These are phyloP conservation scores for Lindbergichthys nudifrons DNA, from an alignment of 2,797 vertebrate species.

Conservation along the genomic window DNA sequence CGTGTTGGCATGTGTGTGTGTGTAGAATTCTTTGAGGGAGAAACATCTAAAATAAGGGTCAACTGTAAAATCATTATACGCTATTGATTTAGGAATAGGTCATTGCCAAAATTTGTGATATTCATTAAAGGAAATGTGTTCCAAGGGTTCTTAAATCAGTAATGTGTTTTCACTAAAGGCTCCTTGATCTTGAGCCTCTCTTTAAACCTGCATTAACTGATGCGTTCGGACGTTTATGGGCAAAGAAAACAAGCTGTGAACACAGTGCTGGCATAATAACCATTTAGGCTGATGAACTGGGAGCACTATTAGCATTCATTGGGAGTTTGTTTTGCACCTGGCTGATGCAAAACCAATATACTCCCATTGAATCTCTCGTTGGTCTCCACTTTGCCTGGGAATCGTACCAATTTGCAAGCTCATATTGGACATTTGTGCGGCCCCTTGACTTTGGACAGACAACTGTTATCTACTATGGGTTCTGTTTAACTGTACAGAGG, in stretches of 20 bases:
- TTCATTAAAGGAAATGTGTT: neutral
- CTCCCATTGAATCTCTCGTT: neutral
- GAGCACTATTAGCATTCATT: neutral
- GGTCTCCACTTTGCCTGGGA: neutral
- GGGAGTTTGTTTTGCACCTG: neutral
- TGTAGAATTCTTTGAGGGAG: neutral
- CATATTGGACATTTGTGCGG: no score
- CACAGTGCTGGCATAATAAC: neutral
- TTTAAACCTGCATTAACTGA: neutral
- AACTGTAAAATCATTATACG: slow-evolving; percentile 3
- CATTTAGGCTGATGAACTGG: neutral
- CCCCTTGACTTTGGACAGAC: no score
- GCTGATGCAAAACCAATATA: neutral
- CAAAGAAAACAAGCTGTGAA: neutral
- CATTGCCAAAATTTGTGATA: neutral
- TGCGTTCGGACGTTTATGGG: neutral
- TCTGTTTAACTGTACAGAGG: neutral
- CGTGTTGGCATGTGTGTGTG: slow-evolving; percentile 2
- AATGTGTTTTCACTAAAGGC: slow-evolving; percentile 7
- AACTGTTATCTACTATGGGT: neutral
- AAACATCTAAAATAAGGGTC: slow-evolving; percentile 3
- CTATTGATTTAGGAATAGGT: neutral
- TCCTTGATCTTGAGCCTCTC: slow-evolving; percentile 3
- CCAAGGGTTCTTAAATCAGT: neutral
- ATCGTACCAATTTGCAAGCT: neutral